Percentiles rank a stretch among this genome's conserved stretches.
Conservation (phyloP, 2,113 vertebrate species). For the Hyperopisus bebe region DNA sequence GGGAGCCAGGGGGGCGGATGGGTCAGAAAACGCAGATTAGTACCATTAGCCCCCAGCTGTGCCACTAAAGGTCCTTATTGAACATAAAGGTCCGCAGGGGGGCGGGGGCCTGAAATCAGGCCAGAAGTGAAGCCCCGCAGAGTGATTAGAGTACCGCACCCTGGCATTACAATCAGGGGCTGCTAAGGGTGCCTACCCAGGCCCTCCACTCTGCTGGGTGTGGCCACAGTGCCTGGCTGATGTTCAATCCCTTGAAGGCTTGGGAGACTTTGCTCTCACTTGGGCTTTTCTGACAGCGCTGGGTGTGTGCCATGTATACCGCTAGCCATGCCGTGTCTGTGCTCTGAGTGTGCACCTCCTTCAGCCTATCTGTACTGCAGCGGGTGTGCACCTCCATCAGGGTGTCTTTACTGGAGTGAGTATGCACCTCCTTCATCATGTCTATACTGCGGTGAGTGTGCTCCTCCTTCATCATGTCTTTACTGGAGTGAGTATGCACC, state of each 20-base stretch:
- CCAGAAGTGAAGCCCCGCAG: slow-evolving; percentile 51
- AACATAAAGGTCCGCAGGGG: slow-evolving; percentile 66
- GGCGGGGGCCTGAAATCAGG: slow-evolving; percentile 72
- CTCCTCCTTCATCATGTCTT: too few relatives aligned
- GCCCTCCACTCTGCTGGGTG: neutral
- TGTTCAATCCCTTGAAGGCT: neutral
- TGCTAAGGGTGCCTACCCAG: slow-evolving; percentile 38
- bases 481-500: neutral
- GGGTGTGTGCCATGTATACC: too few relatives aligned
- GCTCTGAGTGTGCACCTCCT: neutral
- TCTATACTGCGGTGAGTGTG: too few relatives aligned
- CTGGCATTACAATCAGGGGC: slow-evolving; percentile 52
- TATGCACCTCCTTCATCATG: too few relatives aligned
- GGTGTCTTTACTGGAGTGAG: rapidly evolving
- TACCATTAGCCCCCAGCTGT: slow-evolving; percentile 67
- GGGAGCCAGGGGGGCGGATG: neutral
- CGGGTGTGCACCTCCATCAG: too few relatives aligned
- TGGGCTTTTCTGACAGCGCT: too few relatives aligned
- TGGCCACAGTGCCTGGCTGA: neutral
- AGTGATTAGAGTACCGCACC: slow-evolving; percentile 43
- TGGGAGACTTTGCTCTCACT: too few relatives aligned
- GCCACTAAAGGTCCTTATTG: slow-evolving; percentile 74
- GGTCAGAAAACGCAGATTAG: slow-evolving; percentile 1
- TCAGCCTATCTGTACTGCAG: neutral
- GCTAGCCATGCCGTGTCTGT: neutral